Base-by-base conservation (phyloP, 2,888 invertebrate genomes). In the Axea sp. region DNA sequence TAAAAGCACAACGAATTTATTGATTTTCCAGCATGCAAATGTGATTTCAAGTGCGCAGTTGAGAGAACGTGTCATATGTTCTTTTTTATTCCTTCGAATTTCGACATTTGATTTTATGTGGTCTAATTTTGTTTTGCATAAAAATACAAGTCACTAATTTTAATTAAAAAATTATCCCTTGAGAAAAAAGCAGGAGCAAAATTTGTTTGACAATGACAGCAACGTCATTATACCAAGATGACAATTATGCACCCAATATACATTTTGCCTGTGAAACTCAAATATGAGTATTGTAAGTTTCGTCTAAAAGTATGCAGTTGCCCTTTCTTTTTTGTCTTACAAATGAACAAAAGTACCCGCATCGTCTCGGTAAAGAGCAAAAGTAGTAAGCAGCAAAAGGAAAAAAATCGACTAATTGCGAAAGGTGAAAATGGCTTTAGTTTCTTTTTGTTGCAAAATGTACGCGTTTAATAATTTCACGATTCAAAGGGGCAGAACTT, bases 281-380 rank as follows among this genome's bases (percentile, higher is more conserved):
- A 68, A 51, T 51, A 43, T 12, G 14, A 49, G 55, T 39, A 62
- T 55, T 57, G 49, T 57, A 26, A 64, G 26, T 69, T 49, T 14
- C 26, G 41, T 49, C 26, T 24, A 15, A 17, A 69, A 47, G 55
- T 39, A 60, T 55, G 49, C 49, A 59, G 28, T 51, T 31, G 35
- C 26, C 33, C 5, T 19, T 39, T 28, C 35, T 41, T 65, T 67
- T 64, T 72, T 57, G 57, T 62, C 62, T 62, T 26, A 31, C 31
- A 64, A 62, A 68, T 64, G 68, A 68, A 64, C 55, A 69, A 69
- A 73, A 69, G 59, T 47, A 59, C 73, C 62, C 64, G 68, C 64
- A 74, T 53, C 64, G 53, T 65, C 53, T 45, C 59, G 39, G 45
- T 33, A 65, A 73, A 65, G 64, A 72, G 59, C 45, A 53, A 47